phyloP scores from a whole-genome alignment of 2,888 invertebrate species.

The Crepidodera aurea region DNA sequence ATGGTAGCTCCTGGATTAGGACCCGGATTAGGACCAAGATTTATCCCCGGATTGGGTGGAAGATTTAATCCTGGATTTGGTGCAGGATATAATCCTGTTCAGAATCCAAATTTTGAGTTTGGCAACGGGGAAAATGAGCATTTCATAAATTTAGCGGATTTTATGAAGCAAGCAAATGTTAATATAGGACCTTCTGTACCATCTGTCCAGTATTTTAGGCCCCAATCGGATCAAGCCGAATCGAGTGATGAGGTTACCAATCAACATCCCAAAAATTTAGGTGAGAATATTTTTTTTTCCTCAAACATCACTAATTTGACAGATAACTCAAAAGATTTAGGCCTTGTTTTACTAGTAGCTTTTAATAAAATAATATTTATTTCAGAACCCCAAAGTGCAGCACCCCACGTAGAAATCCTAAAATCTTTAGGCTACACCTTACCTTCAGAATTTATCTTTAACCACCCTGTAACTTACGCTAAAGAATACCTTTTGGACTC shows the following conservation, averaged over 20 bases:
- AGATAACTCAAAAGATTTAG: no score
- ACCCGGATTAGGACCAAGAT: not conserved
- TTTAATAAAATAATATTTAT: no score
- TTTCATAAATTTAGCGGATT: not conserved
- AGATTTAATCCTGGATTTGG: not conserved
- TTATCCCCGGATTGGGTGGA: not conserved
- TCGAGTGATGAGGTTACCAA: not conserved
- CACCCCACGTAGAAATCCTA: constrained; percentile 7
- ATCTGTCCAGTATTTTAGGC: not conserved
- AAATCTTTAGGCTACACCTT: constrained; percentile 13
- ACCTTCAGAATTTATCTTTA: constrained; percentile 10
- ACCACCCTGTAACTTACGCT: constrained; percentile 12
- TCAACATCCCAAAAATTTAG: not conserved
- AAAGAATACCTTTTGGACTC: constrained; percentile 19
- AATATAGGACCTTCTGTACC: not conserved
- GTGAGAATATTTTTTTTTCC: not conserved
- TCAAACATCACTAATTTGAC: no score
- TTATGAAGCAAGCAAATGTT: not conserved
- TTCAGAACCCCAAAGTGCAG: no score
- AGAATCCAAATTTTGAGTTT: not conserved
- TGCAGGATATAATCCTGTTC: not conserved
- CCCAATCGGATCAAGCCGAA: not conserved
- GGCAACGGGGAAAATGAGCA: not conserved
- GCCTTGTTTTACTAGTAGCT: no score
- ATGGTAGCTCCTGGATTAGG: not conserved